Base-by-base conservation (phyloP, 2,888 invertebrate genomes). In the Cheilosia scutellata region DNA sequence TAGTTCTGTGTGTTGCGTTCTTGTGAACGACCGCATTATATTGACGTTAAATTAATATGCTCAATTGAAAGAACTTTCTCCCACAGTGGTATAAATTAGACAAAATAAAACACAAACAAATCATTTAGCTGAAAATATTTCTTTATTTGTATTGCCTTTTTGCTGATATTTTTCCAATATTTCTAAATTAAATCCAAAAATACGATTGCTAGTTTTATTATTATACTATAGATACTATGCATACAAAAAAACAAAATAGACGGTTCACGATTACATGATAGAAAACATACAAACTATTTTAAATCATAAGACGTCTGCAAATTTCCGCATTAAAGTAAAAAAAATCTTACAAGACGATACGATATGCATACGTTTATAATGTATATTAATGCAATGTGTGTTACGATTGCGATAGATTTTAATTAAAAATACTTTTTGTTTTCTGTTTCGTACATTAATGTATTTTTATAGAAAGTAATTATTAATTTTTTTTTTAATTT, bases 171-270 rank as follows among this genome's bases (percentile, higher is more conserved):
- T 33, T 55, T 42, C 11, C 27, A 13, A 65, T 77, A 74, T 68
- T 77, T 79, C 31, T 70, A 68, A 70, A 70, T 65, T 74, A 51
- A 33, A 55, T 84, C 79, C 74, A 79, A 84, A 84, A 80, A 84
- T 84, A 84, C 74, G 58, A 65, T 58, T 71, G 63, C 49, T 79
- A 75, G 57, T 13, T 58, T 57, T 51, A 47, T 57, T 51, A 47
- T 20, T 16, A 37, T 44, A 53, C 49, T 65, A 58, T 44, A 55
- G 42, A n/a, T n/a, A n/a, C 49, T 79, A 79, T 6, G 20, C 47
- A 79, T 75, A 80, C 57, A 78, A 74, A 74, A 70, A 42, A 57
- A 66, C 27, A 49, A 16, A 44, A 9, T 44, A 79, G 70, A 65
- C 79, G 60, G 40, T 80, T 65, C 29, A 79, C 53, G 44, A 44